These are phyloP conservation scores for Dallia pectoralis DNA, from an alignment of 2,797 vertebrate species.

Conservation along the genomic window DNA sequence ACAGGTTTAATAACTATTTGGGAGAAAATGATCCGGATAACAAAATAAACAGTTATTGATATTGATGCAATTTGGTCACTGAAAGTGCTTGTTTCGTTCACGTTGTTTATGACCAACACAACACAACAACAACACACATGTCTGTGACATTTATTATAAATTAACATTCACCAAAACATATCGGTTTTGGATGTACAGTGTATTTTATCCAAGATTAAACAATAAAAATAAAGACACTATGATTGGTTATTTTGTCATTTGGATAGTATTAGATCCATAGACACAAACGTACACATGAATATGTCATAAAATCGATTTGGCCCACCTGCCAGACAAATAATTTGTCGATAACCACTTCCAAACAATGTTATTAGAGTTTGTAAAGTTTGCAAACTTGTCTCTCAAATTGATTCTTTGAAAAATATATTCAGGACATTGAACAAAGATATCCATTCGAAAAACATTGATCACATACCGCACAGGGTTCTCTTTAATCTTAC, in stretches of 20 bases:
- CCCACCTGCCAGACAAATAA: constrained; percentile 40
- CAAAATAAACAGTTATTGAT: constrained; percentile 59
- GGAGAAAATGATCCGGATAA: constrained; percentile 62
- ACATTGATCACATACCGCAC: neutral
- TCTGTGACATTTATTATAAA: neutral
- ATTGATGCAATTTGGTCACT: constrained; percentile 13
- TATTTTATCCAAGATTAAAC: constrained; percentile 71
- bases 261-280: constrained; percentile 52
- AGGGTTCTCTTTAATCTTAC: neutral
- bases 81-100: constrained; percentile 28
- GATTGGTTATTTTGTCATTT: constrained; percentile 33
- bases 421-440: neutral
- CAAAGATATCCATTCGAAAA: neutral
- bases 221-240: constrained; percentile 67
- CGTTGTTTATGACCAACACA: constrained; percentile 5
- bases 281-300: constrained; percentile 55
- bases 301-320: constrained; percentile 43
- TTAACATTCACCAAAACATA: constrained; percentile 2
- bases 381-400: constrained; percentile 10
- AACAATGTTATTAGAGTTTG: constrained; percentile 36
- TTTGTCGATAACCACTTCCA: constrained; percentile 48
- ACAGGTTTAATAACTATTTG: constrained; percentile 54
- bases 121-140: neutral
- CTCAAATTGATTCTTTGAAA: too few relatives aligned
- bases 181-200: constrained; percentile 55